Conservation (phyloP, 2,113 vertebrate genomes). For the Pterocles orientalis region DNA sequence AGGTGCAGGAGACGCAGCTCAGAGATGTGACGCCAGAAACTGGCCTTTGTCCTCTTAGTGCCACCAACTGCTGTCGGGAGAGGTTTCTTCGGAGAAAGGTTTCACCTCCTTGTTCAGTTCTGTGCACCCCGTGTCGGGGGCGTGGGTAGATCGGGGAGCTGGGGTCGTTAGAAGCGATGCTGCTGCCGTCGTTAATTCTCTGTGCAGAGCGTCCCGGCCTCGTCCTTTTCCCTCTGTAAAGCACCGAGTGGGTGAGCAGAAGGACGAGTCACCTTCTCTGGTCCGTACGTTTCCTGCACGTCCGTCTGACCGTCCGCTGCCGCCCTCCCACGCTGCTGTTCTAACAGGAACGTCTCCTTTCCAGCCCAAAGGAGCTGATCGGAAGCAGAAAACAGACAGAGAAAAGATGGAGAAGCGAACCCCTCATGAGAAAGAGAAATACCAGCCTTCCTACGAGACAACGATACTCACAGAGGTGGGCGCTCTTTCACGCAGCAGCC, state of each 20-base stretch:
- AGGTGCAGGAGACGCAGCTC: not conserved
- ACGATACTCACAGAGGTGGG: slow-evolving; percentile 96
- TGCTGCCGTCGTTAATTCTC: not conserved
- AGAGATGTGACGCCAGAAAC: not conserved
- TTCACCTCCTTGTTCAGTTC: not conserved
- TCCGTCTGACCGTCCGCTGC: not conserved
- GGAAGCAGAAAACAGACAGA: slow-evolving; percentile 96
- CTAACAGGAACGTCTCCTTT: not conserved
- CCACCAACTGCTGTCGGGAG: fast-evolving
- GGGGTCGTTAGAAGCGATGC: not conserved
- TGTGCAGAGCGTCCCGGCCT: not conserved
- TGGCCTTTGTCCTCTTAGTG: not conserved
- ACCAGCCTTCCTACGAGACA: slow-evolving; percentile 96
- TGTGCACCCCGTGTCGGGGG: not conserved
- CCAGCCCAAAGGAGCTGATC: slow-evolving; percentile 97
- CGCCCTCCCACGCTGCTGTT: not conserved
- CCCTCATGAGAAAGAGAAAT: slow-evolving; percentile 96
- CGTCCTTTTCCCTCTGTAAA: not conserved
- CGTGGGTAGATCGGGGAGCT: not conserved
- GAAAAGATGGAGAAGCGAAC: slow-evolving; percentile 99
- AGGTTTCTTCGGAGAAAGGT: not conserved
- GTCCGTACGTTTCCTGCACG: not conserved
- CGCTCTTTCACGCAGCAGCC: too few relatives aligned
- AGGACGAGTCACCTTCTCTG: too few relatives aligned
- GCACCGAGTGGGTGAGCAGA: not conserved